Conservation (phyloP, 1,140 invertebrate species). For the Penaeus japonicus region DNA sequence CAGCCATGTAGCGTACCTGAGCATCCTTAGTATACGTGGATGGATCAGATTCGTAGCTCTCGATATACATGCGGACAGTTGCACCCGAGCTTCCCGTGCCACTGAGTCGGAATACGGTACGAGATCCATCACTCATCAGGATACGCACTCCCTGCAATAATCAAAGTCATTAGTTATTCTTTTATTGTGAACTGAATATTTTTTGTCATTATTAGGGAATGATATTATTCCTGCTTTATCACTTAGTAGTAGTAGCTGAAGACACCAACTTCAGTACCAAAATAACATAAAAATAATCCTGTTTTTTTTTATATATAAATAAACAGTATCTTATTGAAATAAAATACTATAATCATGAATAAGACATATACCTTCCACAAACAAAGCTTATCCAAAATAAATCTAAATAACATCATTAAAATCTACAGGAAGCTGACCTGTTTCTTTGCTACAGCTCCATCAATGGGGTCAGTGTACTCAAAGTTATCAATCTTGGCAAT, state of each 20-base stretch:
- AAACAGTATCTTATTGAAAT: no score
- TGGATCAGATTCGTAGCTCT: slow-evolving; percentile 80
- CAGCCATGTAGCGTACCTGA: slow-evolving; percentile 68
- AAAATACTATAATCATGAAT: not conserved
- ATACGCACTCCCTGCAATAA: slow-evolving; percentile 85
- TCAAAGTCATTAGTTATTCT: no score
- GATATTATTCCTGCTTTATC: no score
- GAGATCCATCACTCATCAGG: slow-evolving; percentile 91
- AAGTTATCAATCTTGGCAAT: slow-evolving; percentile 69
- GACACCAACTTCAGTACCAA: no score
- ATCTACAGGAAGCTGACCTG: slow-evolving; percentile 71
- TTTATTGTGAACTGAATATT: not conserved
- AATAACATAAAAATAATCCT: no score
- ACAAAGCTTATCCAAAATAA: not conserved
- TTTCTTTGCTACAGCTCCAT: slow-evolving; percentile 87
- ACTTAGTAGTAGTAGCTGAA: no score
- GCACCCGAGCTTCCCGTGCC: slow-evolving; percentile 98
- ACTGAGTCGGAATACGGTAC: slow-evolving; percentile 92
- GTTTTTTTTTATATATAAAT: no score
- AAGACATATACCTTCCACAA: not conserved
- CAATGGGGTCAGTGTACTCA: slow-evolving; percentile 92
- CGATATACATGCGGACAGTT: slow-evolving; percentile 94
- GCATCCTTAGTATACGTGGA: slow-evolving; percentile 71
- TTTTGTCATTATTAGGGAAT: no score
- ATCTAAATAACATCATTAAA: not conserved